A percentile compares a stretch with the other conserved stretches of the same genome.
Conservation (phyloP, 2,113 vertebrate genomes). For the Xyrauchen texanus region DNA sequence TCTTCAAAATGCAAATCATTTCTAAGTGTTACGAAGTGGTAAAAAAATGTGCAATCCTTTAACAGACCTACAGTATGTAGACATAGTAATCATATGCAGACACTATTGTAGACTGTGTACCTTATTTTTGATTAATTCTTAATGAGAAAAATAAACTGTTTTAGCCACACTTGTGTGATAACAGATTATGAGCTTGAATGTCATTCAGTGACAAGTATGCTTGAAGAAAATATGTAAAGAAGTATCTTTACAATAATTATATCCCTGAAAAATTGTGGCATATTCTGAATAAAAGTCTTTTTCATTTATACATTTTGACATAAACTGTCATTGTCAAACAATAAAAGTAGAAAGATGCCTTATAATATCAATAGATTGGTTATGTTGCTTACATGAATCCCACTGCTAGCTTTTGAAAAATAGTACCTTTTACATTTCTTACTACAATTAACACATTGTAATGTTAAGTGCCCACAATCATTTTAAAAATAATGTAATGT, state of each 20-base stretch:
- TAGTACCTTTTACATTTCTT: conserved; percentile 22
- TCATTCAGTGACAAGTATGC: background rate
- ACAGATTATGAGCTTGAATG: background rate
- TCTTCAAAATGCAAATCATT: conserved; percentile 89
- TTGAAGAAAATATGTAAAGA: background rate
- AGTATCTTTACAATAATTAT: conserved; percentile 12
- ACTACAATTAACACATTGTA: no score
- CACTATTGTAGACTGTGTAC: background rate
- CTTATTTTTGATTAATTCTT: background rate
- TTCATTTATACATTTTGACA: conserved; percentile 54
- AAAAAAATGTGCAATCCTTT: background rate
- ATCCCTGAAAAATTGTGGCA: conserved; percentile 54
- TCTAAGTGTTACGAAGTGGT: conserved; percentile 57
- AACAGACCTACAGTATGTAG: background rate
- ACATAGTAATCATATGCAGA: background rate
- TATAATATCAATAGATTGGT: conserved; percentile 33
- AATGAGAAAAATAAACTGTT: no score
- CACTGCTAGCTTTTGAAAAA: conserved; percentile 1
- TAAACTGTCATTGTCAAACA: conserved; percentile 55
- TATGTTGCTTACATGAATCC: conserved; percentile 26
- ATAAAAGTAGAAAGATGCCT: conserved; percentile 13
- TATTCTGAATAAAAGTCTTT: background rate
- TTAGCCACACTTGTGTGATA: no score
- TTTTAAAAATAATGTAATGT: background rate
- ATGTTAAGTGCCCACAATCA: background rate